Evolutionary conservation across 2,888 invertebrate genomes (phyloP), one percentile per base, ranked within the genome.

Genomic region (Hemaris fuciformis): DNA sequence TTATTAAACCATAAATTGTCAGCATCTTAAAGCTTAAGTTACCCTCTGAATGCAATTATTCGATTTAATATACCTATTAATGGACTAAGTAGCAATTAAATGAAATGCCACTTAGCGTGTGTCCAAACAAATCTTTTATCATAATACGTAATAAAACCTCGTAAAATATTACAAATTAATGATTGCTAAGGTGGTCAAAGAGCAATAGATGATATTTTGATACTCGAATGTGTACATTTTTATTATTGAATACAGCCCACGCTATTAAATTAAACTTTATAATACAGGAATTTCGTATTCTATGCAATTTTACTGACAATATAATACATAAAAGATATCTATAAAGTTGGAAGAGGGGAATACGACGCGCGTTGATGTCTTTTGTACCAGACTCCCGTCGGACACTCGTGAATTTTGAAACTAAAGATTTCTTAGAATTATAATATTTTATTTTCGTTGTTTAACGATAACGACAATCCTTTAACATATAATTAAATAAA

Each of bases 291-390:
- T 38, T n/a, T 13, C 10, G n/a, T 7, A 38, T 38, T 3, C 1
- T 38, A n/a, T 38, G 1, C 3, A 1, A 1, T 8, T 38, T 13
- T 38, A 34, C 6, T 2, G 2, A 1, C 15, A 2, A 25, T 25
- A 15, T 7, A 0, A 15, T 7, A 7, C 1, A 27, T n/a, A 10
- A n/a, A 31, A 31, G 27, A 53, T 18, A 8, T 3, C 25, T 3
- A 27, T 27, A 8, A 27, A 27, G 25, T n/a, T 48, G 5, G 2
- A 18, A 4, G 23, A 20, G 15, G 3, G 5, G 15, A 20, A 61
- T 41, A 45, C n/a, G 15, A 25, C 58, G 68, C 76, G 77, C 87
- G 88, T 88, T 84, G 87, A 88, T 79, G 82, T 88, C 86, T 84
- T 85, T 81, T 77, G 71, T 78, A 78, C 64, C 43, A 61, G 18